A percentile compares a stretch with the other conserved stretches of the same genome.
These are phyloP conservation scores for Anoplophora glabripennis DNA, from an alignment of 1,140 invertebrate species.

Conservation along the genomic window DNA sequence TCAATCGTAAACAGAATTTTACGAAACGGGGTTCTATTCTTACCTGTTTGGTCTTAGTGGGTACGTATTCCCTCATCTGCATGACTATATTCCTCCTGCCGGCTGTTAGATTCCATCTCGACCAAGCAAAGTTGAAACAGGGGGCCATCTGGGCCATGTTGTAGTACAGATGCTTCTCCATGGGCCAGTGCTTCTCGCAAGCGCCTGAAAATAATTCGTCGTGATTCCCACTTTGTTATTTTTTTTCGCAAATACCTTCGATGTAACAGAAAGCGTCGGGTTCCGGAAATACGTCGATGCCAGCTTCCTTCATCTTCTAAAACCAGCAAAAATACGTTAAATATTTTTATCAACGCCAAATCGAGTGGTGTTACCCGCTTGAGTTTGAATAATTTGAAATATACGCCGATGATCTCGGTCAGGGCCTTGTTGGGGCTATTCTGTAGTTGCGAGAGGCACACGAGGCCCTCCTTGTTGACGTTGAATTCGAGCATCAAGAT, in stretches of 20 bases:
- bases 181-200: constrained; percentile 69
- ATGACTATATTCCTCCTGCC: constrained; percentile 67
- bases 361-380: constrained; percentile 56
- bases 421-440: constrained; percentile 57
- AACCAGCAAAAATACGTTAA: constrained; percentile 38
- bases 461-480: constrained; percentile 58
- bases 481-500: constrained; percentile 69
- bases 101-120: constrained; percentile 76
- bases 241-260: constrained; percentile 52
- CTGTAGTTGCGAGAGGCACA: constrained; percentile 57
- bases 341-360: constrained; percentile 1
- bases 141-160: constrained; percentile 77
- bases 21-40: no score
- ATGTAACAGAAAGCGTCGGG: constrained; percentile 81
- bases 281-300: constrained; percentile 88
- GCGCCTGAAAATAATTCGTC: constrained; percentile 42
- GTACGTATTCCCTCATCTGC: constrained; percentile 64
- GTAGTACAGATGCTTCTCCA: constrained; percentile 76
- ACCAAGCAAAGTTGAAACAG: constrained; percentile 82
- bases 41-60: constrained; percentile 60
- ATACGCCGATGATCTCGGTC: constrained; percentile 55
- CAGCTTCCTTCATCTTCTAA: constrained; percentile 67
- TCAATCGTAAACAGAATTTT: no score
- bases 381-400: constrained; percentile 54
- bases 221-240: background rate